Evolutionary conservation across 1,140 invertebrate species (phyloP).

Genomic region (Penaeus vannamei): DNA sequence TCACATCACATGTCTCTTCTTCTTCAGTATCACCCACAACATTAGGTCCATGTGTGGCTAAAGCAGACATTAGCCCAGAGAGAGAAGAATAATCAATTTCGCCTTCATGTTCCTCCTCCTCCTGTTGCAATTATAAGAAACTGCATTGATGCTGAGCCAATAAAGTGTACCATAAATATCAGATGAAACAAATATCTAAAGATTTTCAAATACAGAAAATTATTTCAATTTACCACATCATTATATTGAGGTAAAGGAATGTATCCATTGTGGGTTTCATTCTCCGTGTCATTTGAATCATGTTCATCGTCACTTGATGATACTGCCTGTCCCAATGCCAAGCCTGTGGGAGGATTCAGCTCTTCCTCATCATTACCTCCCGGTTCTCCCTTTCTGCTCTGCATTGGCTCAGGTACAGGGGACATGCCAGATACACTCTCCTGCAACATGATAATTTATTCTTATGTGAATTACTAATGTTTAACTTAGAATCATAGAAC

Average conservation of each 20-base stretch:
- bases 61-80: conserved; percentile 41
- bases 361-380: conserved; percentile 1
- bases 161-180: not conserved
- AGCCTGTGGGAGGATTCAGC: not conserved
- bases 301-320: conserved; percentile 11
- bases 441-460: too few relatives aligned
- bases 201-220: not conserved
- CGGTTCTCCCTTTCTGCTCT: not conserved
- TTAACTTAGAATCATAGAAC: too few relatives aligned
- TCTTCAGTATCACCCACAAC: conserved; percentile 14
- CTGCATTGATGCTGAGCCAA: not conserved
- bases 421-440: not conserved
- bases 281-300: not conserved
- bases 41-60: conserved; percentile 34
- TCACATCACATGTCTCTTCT: not conserved
- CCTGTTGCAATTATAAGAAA: conserved; percentile 9
- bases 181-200: not conserved
- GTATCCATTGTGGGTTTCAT: not conserved
- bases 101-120: conserved; percentile 33
- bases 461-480: too few relatives aligned
- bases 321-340: not conserved
- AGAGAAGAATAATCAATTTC: conserved; percentile 46
- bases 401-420: conserved; percentile 18
- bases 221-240: not conserved
- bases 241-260: not conserved